Percentiles rank a stretch among this genome's conserved stretches.
Evolutionary conservation across 2,113 vertebrate species (phyloP).

Genomic region (Dipodomys stephensi): DNA sequence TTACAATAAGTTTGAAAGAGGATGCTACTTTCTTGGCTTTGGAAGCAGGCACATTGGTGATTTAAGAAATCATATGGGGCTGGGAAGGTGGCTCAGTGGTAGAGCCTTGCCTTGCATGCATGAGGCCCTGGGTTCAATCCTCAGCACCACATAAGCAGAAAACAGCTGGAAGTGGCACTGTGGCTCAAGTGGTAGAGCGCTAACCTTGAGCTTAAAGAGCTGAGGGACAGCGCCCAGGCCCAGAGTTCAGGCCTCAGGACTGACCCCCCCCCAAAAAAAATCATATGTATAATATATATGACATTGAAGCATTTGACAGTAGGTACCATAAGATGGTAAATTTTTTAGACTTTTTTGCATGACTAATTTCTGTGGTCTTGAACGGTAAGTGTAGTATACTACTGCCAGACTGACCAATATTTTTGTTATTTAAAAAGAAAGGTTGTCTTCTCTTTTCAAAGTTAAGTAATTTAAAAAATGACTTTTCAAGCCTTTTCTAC

Average conservation of each 20-base stretch:
- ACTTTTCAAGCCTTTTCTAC: constrained; percentile 28
- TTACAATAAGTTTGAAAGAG: neutral
- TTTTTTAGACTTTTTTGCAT: neutral
- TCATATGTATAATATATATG: neutral
- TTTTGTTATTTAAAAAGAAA: constrained; percentile 4
- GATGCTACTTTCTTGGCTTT: neutral
- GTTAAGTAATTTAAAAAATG: neutral
- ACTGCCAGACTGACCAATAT: neutral
- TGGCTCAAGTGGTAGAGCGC: no score
- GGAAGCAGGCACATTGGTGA: neutral
- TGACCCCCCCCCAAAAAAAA: no score
- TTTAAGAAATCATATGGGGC: neutral
- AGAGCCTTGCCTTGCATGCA: no score
- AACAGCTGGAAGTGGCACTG: no score
- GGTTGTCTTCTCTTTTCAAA: neutral
- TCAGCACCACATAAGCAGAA: no score
- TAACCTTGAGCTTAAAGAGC: no score
- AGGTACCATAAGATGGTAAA: no score
- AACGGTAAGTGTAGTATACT: neutral
- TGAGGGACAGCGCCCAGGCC: no score
- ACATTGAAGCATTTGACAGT: no score
- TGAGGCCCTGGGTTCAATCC: no score
- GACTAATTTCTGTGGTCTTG: neutral
- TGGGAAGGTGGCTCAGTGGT: no score
- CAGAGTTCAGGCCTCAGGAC: neutral